Percentiles rank a stretch among this genome's conserved stretches.
phyloP scores from a whole-genome alignment of 2,797 vertebrate genomes.

The Rhinatrema bivittatum region DNA sequence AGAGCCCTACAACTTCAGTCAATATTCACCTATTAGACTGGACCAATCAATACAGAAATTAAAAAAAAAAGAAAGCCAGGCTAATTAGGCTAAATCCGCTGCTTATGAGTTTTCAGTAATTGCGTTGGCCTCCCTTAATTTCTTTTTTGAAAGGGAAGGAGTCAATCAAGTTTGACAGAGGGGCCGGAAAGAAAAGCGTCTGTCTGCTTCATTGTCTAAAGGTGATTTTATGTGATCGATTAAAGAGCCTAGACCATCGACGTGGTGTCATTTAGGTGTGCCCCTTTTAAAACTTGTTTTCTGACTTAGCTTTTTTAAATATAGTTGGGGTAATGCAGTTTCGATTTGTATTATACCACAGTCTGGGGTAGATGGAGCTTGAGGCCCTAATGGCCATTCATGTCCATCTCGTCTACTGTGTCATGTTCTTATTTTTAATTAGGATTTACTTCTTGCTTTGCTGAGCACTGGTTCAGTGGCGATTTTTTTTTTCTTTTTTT shows the following conservation, averaged over 20 bases:
- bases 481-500: too few relatives aligned
- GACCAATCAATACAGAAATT: conserved; percentile 50
- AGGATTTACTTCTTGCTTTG: too few relatives aligned
- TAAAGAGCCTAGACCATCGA: conserved; percentile 42
- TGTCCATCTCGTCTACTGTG: too few relatives aligned
- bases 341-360: too few relatives aligned
- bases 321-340: too few relatives aligned
- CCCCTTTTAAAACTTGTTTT: too few relatives aligned
- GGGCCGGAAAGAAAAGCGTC: conserved; percentile 49
- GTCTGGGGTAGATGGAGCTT: too few relatives aligned
- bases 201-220: conserved; percentile 38
- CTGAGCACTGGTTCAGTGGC: too few relatives aligned
- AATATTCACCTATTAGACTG: conserved; percentile 36
- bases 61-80: conserved; percentile 42
- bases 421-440: too few relatives aligned
- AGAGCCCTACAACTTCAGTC: conserved; percentile 20
- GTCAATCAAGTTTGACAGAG: conserved; percentile 35
- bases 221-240: conserved; percentile 14
- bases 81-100: conserved; percentile 51
- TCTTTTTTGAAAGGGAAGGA: conserved; percentile 42
- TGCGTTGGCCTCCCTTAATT: conserved; percentile 39
- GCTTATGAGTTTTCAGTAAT: conserved; percentile 51
- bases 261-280: conserved; percentile 27
- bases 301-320: too few relatives aligned
- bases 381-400: too few relatives aligned